Conservation (phyloP, 2,797 vertebrate genomes). For the Rhinoraja longicauda region DNA sequence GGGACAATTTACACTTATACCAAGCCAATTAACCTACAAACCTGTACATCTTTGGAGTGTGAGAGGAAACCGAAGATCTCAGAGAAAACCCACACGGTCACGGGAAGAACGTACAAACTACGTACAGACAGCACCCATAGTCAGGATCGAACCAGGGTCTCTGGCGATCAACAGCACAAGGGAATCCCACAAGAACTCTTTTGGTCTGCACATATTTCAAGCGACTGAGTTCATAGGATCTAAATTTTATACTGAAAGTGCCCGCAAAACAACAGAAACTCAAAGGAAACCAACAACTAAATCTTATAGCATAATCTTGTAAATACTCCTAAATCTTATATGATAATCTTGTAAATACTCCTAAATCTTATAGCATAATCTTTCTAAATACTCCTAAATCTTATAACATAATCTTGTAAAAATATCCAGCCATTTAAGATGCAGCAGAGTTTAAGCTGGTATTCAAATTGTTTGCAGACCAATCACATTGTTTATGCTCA, state of each 20-base stretch:
- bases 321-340: not conserved
- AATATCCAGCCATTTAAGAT: too few relatives aligned
- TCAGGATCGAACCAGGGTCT: too few relatives aligned
- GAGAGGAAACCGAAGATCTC: too few relatives aligned
- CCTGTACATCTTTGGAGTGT: too few relatives aligned
- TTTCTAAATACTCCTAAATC: not conserved
- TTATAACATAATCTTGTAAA: not conserved
- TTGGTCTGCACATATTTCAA: not conserved
- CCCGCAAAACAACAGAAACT: not conserved
- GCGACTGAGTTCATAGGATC: not conserved
- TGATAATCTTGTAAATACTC: not conserved
- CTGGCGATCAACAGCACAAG: not conserved
- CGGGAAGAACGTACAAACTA: too few relatives aligned
- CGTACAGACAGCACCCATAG: too few relatives aligned
- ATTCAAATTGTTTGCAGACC: not conserved
- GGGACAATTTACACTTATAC: too few relatives aligned
- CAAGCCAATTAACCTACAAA: too few relatives aligned
- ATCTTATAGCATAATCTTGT: not conserved
- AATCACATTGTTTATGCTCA: not conserved
- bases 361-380: not conserved
- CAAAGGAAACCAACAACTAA: not conserved
- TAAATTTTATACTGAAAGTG: not conserved
- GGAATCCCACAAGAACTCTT: not conserved
- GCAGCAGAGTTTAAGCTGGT: too few relatives aligned
- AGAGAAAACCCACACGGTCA: too few relatives aligned